These are phyloP conservation scores for Euwallacea similis DNA, from an alignment of 1,140 invertebrate species.

Conservation along the genomic window DNA sequence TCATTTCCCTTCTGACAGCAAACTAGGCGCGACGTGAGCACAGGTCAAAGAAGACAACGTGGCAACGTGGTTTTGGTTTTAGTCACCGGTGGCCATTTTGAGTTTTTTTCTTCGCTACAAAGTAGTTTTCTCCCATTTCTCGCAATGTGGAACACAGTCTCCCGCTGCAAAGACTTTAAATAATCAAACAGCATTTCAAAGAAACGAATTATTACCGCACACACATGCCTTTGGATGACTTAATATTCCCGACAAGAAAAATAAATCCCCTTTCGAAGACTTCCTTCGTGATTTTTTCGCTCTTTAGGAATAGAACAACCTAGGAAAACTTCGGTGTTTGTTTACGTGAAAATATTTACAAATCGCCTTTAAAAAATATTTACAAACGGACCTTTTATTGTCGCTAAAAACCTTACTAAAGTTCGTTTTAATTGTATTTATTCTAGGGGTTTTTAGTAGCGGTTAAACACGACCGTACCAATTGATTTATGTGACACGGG, in stretches of 20 bases:
- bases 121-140: too few species aligned
- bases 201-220: conserved; percentile 23
- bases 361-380: conserved; percentile 11
- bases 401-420: conserved; percentile 10
- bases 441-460: conserved; percentile 14
- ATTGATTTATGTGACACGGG: conserved; percentile 31
- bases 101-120: too few species aligned
- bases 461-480: conserved; percentile 18
- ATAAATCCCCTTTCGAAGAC: neutral
- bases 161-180: conserved; percentile 1
- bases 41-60: too few species aligned
- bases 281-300: too few species aligned
- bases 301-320: too few species aligned
- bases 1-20: too few species aligned
- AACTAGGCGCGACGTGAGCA: too few species aligned
- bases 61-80: too few species aligned
- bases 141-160: too few species aligned
- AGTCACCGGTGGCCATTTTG: too few species aligned
- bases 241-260: conserved; percentile 10
- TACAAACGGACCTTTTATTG: conserved; percentile 22
- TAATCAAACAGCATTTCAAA: conserved; percentile 16
- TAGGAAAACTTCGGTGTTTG: neutral
- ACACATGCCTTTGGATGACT: conserved; percentile 19
- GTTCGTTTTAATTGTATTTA: conserved; percentile 11
- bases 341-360: conserved; percentile 11